These are phyloP conservation scores for Cebidichthys violaceus DNA, from an alignment of 2,113 vertebrate species.

Conservation along the genomic window DNA sequence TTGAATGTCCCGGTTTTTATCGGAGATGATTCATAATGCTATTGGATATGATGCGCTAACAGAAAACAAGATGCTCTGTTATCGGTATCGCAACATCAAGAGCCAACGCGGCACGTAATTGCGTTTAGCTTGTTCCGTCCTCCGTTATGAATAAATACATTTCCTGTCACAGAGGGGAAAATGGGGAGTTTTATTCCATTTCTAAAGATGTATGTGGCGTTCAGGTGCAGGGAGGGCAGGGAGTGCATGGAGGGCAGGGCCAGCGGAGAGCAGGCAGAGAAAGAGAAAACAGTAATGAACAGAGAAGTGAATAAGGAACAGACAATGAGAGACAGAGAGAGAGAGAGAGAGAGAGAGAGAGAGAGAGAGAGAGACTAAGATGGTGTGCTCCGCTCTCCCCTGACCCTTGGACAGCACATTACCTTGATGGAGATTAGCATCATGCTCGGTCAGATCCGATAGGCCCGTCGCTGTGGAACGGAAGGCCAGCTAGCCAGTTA, in stretches of 20 bases:
- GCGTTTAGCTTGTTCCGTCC: constrained; percentile 61
- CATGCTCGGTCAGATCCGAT: constrained; percentile 78
- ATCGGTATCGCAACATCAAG: constrained; percentile 73
- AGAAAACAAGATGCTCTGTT: constrained; percentile 74
- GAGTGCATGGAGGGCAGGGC: constrained; percentile 2
- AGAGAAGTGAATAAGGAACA: constrained; percentile 28
- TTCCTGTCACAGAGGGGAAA: constrained; percentile 62
- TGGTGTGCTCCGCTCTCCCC: constrained; percentile 33
- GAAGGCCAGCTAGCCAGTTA: constrained; percentile 75
- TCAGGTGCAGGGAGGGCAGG: constrained; percentile 15
- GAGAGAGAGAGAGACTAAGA: constrained; percentile 12
- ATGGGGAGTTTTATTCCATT: constrained; percentile 53
- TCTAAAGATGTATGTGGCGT: constrained; percentile 48
- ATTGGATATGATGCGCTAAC: constrained; percentile 69
- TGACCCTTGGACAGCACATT: constrained; percentile 59
- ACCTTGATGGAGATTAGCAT: constrained; percentile 79
- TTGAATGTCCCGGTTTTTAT: constrained; percentile 73
- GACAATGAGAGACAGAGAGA: constrained; percentile 15
- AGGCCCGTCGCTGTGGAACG: constrained; percentile 52
- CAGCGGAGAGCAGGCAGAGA: not conserved
- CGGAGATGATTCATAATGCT: constrained; percentile 73
- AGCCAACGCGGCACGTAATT: constrained; percentile 69
- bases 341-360: constrained; percentile 18
- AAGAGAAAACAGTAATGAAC: constrained; percentile 24
- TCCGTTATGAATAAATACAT: constrained; percentile 64